Conservation (phyloP, 2,888 invertebrate genomes). For the Acrobasis repandana region DNA sequence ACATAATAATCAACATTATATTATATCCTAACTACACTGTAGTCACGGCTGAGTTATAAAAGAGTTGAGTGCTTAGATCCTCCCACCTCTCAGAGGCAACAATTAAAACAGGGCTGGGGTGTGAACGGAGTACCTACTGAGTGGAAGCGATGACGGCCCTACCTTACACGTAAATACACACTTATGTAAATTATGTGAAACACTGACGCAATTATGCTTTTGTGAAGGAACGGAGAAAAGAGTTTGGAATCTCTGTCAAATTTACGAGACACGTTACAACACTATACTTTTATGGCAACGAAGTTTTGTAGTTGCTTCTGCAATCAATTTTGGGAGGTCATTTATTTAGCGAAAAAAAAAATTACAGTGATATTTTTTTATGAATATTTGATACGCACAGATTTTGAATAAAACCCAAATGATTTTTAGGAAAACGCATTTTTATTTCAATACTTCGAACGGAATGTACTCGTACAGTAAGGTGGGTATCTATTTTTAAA, state of each 20-base stretch:
- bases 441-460: background rate
- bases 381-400: too few relatives aligned
- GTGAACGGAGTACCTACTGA: conserved; percentile 69
- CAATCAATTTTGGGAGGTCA: too few relatives aligned
- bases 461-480: background rate
- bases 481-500: conserved; percentile 36
- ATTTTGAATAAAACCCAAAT: too few relatives aligned
- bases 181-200: conserved; percentile 69
- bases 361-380: too few relatives aligned
- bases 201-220: conserved; percentile 36
- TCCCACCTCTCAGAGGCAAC: conserved; percentile 76
- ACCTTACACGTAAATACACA: conserved; percentile 58
- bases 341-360: too few relatives aligned
- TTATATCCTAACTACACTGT: conserved; percentile 41
- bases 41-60: conserved; percentile 61
- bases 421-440: background rate
- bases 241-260: conserved; percentile 7
- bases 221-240: conserved; percentile 16
- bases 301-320: too few relatives aligned
- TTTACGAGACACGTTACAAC: background rate
- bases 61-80: conserved; percentile 69
- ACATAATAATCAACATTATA: conserved; percentile 35
- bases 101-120: conserved; percentile 74
- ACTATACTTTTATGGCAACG: too few relatives aligned
- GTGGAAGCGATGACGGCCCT: conserved; percentile 65